Percentiles rank a stretch among this genome's conserved stretches.
Conservation (phyloP, 2,797 vertebrate species). For the Alexandromys oeconomus region DNA sequence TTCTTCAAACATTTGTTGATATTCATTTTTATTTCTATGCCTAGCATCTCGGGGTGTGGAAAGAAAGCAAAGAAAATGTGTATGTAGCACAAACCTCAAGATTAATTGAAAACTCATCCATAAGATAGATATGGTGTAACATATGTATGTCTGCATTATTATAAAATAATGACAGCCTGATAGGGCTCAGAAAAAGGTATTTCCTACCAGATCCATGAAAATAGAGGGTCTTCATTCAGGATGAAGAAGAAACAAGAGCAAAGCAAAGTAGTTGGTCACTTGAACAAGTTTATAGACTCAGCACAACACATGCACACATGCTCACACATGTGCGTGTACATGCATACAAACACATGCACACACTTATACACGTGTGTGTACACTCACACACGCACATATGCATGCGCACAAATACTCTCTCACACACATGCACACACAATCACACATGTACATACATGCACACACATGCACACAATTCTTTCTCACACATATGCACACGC, state of each 20-base stretch:
- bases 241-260: background rate
- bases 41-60: background rate
- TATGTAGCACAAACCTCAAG: background rate
- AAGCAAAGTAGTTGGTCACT: background rate
- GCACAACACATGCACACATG: background rate
- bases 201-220: background rate
- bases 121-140: background rate
- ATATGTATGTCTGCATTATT: background rate
- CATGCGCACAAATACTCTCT: too few species aligned
- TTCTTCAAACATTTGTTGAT: background rate
- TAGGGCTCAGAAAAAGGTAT: background rate
- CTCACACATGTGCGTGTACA: too few species aligned
- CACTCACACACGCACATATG: too few species aligned
- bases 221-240: background rate
- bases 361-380: background rate
- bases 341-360: too few species aligned
- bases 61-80: background rate
- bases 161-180: background rate
- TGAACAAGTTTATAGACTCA: background rate
- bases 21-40: background rate
- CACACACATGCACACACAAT: too few species aligned
- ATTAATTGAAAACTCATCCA: background rate
- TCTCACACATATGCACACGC: too few species aligned
- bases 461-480: too few species aligned
- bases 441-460: too few species aligned